Evolutionary conservation across 2,797 vertebrate species (phyloP), one percentile per base, ranked within the genome.

Genomic region (Setipinna tenuifilis): DNA sequence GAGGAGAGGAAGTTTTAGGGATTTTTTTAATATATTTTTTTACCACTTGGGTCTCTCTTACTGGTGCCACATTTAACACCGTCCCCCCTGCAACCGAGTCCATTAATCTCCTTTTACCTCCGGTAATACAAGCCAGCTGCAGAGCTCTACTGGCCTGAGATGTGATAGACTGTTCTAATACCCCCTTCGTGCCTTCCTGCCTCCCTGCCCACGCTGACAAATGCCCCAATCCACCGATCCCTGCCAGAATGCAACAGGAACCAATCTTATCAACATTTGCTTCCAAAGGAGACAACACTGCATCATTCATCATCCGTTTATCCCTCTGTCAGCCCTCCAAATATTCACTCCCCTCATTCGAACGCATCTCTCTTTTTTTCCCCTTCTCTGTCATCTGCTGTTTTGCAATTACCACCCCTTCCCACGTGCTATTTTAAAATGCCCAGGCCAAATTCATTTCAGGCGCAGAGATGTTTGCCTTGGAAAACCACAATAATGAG

Each of bases 21-120:
- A n/a, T n/a, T n/a, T n/a, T n/a, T n/a, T n/a, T n/a, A n/a, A n/a
- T n/a, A n/a, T n/a, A n/a, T 68, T 23, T 28, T 54, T 57, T 25
- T 62, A n/a, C 61, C 25, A 54, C 6, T 54, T 78, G 62, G 75
- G 59, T 83, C 46, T 48, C 19, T 12, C 58, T 71, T 85, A n/a
- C 59, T 54, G 48, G 65, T 83, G 83, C 83, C 78, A 58, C 57
- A 68, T 85, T 65, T 87, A 81, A 87, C 84, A 85, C 71, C 58
- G 17, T 35, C 23, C 50, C 48, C 1, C 81, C 84, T 46, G n/a
- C 10, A 7, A n/a, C 23, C n/a, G 7, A 31, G 5, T 46, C 54
- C 25, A 23, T 71, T 82, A 54, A 50, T 85, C 85, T 82, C 58
- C 68, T 58, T 58, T 59, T 54, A 85, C 59, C 81, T 71, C 82